Evolutionary conservation across 1,140 invertebrate genomes (phyloP).

Genomic region (Aricia agestis): DNA sequence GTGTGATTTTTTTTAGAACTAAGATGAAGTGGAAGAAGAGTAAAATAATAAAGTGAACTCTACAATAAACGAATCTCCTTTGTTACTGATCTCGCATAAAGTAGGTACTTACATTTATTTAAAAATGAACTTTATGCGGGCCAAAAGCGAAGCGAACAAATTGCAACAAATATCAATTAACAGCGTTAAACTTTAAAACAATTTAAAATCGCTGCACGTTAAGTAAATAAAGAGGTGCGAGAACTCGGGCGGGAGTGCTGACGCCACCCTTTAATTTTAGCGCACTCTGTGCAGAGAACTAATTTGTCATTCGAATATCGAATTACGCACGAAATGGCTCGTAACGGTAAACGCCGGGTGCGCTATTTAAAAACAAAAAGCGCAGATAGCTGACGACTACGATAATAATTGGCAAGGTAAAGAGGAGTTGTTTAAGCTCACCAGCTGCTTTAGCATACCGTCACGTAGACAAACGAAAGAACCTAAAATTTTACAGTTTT

Average conservation of each 20-base stretch:
- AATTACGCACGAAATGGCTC: conserved; percentile 69
- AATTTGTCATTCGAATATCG: conserved; percentile 74
- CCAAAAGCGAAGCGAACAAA: no score
- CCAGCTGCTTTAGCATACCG: no score
- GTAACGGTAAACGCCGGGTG: conserved; percentile 60
- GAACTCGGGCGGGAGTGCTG: conserved; percentile 16
- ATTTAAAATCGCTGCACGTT: conserved; percentile 4
- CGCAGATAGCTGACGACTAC: conserved; percentile 43
- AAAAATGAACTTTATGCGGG: no score
- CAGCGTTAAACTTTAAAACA: neutral
- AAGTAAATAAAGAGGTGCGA: conserved; percentile 23
- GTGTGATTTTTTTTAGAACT: neutral
- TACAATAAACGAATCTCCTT: no score
- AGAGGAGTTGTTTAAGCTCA: conserved; percentile 46
- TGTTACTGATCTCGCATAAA: no score
- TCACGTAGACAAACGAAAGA: no score
- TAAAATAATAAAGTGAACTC: neutral
- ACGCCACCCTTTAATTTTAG: conserved; percentile 60
- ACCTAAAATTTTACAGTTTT: no score
- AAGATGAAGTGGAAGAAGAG: neutral
- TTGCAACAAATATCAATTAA: neutral
- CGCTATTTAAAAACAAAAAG: conserved; percentile 65
- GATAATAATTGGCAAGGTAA: conserved; percentile 47
- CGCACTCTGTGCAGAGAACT: conserved; percentile 45
- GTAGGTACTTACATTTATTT: no score